Evolutionary conservation across 1,140 invertebrate species (phyloP), one percentile per base, ranked within the genome.

Genomic region (Melanaphis sacchari): DNA sequence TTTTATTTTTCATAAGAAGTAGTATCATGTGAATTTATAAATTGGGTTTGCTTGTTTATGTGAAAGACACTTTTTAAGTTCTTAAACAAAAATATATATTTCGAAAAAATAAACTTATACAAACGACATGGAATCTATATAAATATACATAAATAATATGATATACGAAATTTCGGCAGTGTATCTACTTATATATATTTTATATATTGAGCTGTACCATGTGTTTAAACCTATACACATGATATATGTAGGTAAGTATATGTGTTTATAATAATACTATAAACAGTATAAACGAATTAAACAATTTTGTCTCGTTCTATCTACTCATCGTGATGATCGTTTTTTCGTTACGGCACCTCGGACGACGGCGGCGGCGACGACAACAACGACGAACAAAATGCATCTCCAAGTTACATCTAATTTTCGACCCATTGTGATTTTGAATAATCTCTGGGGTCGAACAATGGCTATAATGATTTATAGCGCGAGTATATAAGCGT

Each of bases 341-440:
- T 92, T 82, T 38, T 92, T n/a, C 43, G 85, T 88, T 46, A 82
- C 36, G 43, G 76, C 91, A 92, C 91, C 76, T 92, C 91, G 43
- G 21, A 76, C 21, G n/a, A 31, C 7, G 9, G 9, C 41, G 24
- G 54, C 54, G 7, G 54, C 54, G 24, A 26, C 59, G 15, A 76
- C 59, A 4, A 90, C 43, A 36, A 26, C 41, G 59, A 43, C 91
- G 91, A 36, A 92, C 91, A 43, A 92, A 92, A 92, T 82, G 91
- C 91, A 92, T 82, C 91, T 49, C 66, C 76, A 43, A 92, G 91
- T 92, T 92, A 92, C 91, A 84, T 92, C 91, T 92, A 92, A 92
- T 92, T 92, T 92, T 92, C 91, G 66, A 92, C 0, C 91, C n/a
- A 92, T 92, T 92, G 91, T 92, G 91, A 92, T 92, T 92, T 92